These are phyloP conservation scores for Pangasius mekongensis DNA, from an alignment of 2,797 vertebrate genomes.

Conservation along the genomic window DNA sequence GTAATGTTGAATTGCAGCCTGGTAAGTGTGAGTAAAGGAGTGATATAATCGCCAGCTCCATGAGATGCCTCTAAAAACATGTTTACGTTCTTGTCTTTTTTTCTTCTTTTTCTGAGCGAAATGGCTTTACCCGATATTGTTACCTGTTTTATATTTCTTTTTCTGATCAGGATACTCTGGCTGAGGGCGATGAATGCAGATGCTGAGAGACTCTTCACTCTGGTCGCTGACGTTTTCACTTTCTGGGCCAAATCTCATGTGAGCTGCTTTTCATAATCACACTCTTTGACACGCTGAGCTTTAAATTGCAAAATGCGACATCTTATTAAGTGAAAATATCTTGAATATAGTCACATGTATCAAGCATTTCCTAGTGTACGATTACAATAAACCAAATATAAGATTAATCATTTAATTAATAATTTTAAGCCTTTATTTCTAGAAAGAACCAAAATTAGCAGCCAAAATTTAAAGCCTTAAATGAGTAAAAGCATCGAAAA, in stretches of 20 bases:
- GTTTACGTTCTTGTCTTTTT: too few relatives aligned
- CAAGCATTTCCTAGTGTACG: background rate
- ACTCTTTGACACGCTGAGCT: background rate
- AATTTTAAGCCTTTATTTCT: too few relatives aligned
- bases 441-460: too few relatives aligned
- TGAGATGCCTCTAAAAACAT: background rate
- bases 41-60: background rate
- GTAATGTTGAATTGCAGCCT: too few relatives aligned
- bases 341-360: background rate
- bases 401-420: background rate
- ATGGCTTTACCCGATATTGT: background rate
- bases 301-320: background rate
- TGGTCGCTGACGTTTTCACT: slow-evolving; percentile 93
- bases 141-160: background rate
- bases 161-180: slow-evolving; percentile 85
- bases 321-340: background rate
- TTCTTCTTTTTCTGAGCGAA: too few relatives aligned
- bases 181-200: slow-evolving; percentile 83
- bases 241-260: slow-evolving; percentile 97
- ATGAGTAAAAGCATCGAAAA: background rate
- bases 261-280: slow-evolving; percentile 63
- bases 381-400: background rate
- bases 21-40: background rate
- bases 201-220: slow-evolving; percentile 88
- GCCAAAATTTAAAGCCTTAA: too few relatives aligned